These are phyloP conservation scores for Urosaurus nigricauda DNA, from an alignment of 2,797 vertebrate genomes.

Conservation along the genomic window DNA sequence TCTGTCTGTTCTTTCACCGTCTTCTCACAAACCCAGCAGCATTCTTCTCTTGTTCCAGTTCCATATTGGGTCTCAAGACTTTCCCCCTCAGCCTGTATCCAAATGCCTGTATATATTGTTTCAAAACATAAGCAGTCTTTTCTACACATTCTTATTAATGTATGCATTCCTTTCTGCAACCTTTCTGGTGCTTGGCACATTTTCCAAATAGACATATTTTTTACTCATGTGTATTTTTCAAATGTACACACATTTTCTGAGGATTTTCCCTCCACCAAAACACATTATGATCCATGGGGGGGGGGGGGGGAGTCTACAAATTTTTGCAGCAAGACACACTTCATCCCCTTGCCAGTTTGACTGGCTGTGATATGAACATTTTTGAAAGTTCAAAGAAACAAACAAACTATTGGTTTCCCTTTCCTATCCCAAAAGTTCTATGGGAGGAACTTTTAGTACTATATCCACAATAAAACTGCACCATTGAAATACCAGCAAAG, in stretches of 20 bases:
- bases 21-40: too few species aligned
- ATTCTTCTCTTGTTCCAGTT: too few species aligned
- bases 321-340: not conserved
- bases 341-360: not conserved
- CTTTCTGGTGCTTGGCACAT: not conserved
- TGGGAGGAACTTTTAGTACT: not conserved
- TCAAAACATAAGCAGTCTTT: too few species aligned
- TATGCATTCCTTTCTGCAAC: too few species aligned
- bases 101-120: too few species aligned
- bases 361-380: not conserved
- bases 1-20: too few species aligned
- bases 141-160: too few species aligned
- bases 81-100: too few species aligned
- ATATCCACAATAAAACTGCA: slow-evolving; percentile 13
- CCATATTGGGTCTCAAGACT: too few species aligned
- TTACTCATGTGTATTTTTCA: not conserved
- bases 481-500: slow-evolving; percentile 62
- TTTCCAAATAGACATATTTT: not conserved
- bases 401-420: too few species aligned
- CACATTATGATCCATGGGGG: too few species aligned
- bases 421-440: not conserved
- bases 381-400: not conserved
- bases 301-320: not conserved
- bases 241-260: not conserved
- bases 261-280: too few species aligned